Evolutionary conservation across 2,797 vertebrate genomes (phyloP).

Genomic region (Pygocentrus nattereri): DNA sequence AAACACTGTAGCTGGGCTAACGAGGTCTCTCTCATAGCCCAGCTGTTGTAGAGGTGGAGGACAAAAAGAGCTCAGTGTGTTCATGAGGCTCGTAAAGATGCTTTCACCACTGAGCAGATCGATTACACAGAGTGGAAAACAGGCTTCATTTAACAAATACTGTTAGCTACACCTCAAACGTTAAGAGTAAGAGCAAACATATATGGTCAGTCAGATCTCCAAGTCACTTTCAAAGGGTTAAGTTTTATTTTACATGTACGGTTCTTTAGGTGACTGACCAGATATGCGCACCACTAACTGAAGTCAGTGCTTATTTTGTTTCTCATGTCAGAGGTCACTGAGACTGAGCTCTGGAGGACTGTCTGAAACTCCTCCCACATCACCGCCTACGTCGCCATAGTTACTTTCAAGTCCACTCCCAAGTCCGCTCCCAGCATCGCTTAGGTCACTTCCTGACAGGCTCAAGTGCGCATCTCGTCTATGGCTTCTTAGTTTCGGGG

Average conservation of each 20-base stretch:
- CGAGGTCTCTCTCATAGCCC: neutral
- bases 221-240: neutral
- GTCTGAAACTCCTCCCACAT: conserved; percentile 63
- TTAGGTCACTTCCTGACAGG: conserved; percentile 63
- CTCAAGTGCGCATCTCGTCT: neutral
- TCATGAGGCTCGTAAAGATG: conserved; percentile 13
- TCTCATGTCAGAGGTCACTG: conserved; percentile 75
- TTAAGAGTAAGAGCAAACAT: neutral
- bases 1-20: neutral
- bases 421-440: conserved; percentile 68
- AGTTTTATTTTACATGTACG: neutral
- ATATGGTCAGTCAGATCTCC: neutral
- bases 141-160: neutral
- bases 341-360: conserved; percentile 79
- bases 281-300: neutral
- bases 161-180: neutral
- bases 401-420: conserved; percentile 68
- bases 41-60: neutral
- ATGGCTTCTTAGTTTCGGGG: conserved; percentile 6
- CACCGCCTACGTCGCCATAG: conserved; percentile 52
- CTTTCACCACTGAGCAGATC: neutral
- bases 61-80: conserved; percentile 4
- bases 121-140: neutral
- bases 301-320: neutral
- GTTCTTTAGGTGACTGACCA: neutral